A percentile compares a stretch with the other conserved stretches of the same genome.
Evolutionary conservation across 2,797 vertebrate species (phyloP).

Genomic region (Notamacropus eugenii): DNA sequence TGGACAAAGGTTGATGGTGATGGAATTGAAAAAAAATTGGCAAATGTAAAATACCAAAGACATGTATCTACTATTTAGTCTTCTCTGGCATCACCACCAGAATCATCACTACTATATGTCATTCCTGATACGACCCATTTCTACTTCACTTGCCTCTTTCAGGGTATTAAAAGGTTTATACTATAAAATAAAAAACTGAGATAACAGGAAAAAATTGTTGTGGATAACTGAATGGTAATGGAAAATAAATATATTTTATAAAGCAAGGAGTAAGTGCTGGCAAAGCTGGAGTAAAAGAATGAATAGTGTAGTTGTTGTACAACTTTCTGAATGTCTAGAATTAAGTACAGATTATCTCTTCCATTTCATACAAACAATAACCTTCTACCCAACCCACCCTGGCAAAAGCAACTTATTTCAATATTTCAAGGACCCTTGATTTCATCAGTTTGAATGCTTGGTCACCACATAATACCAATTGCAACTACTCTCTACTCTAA

Average conservation of each 20-base stretch:
- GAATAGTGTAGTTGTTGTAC: neutral
- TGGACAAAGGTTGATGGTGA: slow-evolving; percentile 5
- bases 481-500: neutral
- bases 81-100: neutral
- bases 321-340: neutral
- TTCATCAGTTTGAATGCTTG: neutral
- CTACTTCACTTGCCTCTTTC: slow-evolving; percentile 52
- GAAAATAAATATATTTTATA: slow-evolving; percentile 50
- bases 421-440: neutral
- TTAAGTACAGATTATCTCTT: neutral
- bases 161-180: slow-evolving; percentile 38
- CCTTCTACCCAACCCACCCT: neutral
- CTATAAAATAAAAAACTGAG: slow-evolving; percentile 61
- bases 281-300: neutral
- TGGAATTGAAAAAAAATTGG: neutral
- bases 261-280: slow-evolving; percentile 8
- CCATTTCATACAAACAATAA: neutral
- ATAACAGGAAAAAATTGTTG: slow-evolving; percentile 41
- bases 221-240: slow-evolving; percentile 43
- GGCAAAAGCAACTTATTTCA: neutral
- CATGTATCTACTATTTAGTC: slow-evolving; percentile 6
- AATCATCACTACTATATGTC: slow-evolving; percentile 62
- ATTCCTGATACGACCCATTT: slow-evolving; percentile 36
- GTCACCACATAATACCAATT: neutral
- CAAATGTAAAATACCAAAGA: neutral